These are phyloP conservation scores for Apodemus agrarius DNA, from an alignment of 2,797 vertebrate genomes.

Conservation along the genomic window DNA sequence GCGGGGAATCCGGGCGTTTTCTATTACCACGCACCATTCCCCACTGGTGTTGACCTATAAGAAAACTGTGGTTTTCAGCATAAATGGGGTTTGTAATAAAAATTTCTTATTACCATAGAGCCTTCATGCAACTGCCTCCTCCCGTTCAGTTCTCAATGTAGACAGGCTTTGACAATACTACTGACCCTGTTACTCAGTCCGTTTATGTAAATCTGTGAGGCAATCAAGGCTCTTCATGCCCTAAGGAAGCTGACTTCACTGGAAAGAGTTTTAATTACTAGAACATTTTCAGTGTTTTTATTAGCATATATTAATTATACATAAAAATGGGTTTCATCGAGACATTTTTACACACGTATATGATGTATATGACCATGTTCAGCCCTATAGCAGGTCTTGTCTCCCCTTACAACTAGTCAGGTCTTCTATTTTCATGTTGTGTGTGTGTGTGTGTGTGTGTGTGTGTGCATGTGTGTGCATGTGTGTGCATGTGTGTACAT, in stretches of 20 bases:
- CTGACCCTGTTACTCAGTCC: background rate
- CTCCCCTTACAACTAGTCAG: background rate
- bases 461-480: background rate
- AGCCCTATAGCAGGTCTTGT: background rate
- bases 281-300: background rate
- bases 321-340: background rate
- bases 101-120: constrained; percentile 49
- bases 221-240: background rate
- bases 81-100: constrained; percentile 59
- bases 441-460: background rate
- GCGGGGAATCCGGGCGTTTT: constrained; percentile 38
- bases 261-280: constrained; percentile 4
- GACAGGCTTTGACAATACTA: background rate
- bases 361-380: background rate
- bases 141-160: background rate
- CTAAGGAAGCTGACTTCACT: background rate
- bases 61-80: constrained; percentile 26
- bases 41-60: constrained; percentile 5
- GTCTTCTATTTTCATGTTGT: background rate
- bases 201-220: background rate
- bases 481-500: background rate
- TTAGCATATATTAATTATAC: background rate
- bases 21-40: background rate
- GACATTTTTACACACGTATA: background rate
- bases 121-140: background rate